These are phyloP conservation scores for Tetranychus truncatus DNA, from an alignment of 2,888 invertebrate species.

Conservation along the genomic window DNA sequence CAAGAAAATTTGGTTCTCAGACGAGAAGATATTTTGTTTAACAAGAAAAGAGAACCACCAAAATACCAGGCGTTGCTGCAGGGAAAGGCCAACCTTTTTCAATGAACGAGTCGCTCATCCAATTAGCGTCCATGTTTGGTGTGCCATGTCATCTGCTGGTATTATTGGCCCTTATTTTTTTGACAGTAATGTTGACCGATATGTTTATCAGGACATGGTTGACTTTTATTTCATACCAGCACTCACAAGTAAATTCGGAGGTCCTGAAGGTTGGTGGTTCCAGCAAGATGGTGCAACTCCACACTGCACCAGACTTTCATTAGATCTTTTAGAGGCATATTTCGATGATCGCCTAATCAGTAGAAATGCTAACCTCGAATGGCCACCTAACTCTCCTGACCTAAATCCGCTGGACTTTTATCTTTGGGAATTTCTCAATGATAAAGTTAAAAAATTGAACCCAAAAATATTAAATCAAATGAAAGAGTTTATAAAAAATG, in stretches of 20 bases:
- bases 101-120: background rate
- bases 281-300: background rate
- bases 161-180: background rate
- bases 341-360: background rate
- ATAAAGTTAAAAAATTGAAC: too few species aligned
- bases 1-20: background rate
- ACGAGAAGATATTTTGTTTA: background rate
- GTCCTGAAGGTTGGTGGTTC: background rate
- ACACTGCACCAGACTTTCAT: background rate
- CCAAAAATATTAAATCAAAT: too few species aligned
- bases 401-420: too few species aligned
- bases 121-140: background rate
- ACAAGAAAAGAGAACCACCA: background rate
- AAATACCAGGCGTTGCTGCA: background rate
- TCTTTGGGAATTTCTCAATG: too few species aligned
- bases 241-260: background rate
- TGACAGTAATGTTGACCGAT: background rate
- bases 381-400: too few species aligned
- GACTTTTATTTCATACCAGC: background rate
- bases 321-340: background rate
- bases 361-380: background rate
- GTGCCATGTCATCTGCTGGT: background rate
- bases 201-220: background rate
- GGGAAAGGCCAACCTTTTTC: background rate
- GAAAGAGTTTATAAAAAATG: too few species aligned